These are phyloP conservation scores for Salvator merianae DNA, from an alignment of 2,113 vertebrate genomes.

Conservation along the genomic window DNA sequence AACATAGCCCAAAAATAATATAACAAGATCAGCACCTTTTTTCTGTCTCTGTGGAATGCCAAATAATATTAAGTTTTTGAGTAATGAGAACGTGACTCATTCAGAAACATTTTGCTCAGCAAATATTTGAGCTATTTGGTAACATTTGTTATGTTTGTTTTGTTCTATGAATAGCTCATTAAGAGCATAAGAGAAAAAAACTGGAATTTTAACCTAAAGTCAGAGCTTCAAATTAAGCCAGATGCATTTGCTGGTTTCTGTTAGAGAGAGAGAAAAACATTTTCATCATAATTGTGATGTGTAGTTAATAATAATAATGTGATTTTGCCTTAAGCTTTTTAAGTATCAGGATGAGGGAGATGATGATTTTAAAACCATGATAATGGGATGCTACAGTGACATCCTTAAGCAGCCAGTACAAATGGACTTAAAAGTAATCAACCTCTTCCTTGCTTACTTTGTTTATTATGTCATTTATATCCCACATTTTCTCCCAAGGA, in stretches of 20 bases:
- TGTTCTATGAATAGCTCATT: not conserved
- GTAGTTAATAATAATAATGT: not conserved
- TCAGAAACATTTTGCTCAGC: not conserved
- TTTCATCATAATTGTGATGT: not conserved
- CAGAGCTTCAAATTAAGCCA: not conserved
- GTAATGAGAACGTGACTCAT: not conserved
- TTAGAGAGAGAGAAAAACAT: not conserved
- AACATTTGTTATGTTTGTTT: not conserved
- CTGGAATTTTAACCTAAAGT: constrained; percentile 9
- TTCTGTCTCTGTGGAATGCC: not conserved
- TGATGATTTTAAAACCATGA: not conserved
- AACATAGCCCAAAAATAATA: not conserved
- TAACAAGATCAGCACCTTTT: not conserved
- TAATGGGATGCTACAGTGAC: not conserved
- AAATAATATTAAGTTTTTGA: not conserved
- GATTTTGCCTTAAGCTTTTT: not conserved
- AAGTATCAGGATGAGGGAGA: not conserved
- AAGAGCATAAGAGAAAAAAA: not conserved
- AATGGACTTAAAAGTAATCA: not conserved
- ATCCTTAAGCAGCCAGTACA: not conserved
- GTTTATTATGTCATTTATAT: not conserved
- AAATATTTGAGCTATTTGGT: not conserved
- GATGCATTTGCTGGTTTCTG: not conserved
- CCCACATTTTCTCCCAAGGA: no score
- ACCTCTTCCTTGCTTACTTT: not conserved